Conservation (phyloP, 2,888 invertebrate genomes). For the Ophion ellenae region DNA sequence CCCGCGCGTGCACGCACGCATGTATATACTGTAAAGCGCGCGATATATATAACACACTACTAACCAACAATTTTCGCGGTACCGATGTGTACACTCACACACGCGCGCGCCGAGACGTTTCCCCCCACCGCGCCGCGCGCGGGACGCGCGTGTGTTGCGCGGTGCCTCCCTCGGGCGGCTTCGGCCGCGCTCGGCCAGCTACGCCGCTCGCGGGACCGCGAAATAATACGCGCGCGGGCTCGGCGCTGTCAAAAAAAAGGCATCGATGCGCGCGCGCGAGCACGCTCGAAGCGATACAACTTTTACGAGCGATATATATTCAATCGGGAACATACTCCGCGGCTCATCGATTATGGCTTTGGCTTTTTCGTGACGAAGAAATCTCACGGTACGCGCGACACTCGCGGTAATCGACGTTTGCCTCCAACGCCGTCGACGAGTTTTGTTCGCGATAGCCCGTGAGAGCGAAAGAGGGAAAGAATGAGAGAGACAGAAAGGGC, state of each 20-base stretch:
- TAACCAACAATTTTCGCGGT: slow-evolving; percentile 71
- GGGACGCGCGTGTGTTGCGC: slow-evolving; percentile 9
- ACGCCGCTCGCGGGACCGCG: slow-evolving; percentile 72
- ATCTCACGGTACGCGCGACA: too few relatives aligned
- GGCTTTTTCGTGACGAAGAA: too few relatives aligned
- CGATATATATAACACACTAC: slow-evolving; percentile 37
- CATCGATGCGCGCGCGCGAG: background rate
- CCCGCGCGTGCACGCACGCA: background rate
- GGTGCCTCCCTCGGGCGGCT: slow-evolving; percentile 66
- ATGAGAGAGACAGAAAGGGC: slow-evolving; percentile 34
- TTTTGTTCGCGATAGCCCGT: slow-evolving; percentile 23
- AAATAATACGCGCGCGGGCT: slow-evolving; percentile 75
- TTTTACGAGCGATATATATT: slow-evolving; percentile 23
- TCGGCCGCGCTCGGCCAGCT: slow-evolving; percentile 72
- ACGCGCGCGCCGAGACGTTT: slow-evolving; percentile 12
- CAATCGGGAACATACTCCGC: slow-evolving; percentile 11
- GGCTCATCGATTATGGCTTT: background rate
- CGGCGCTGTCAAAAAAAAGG: slow-evolving; percentile 72
- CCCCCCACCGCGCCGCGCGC: background rate
- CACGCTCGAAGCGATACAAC: slow-evolving; percentile 6
- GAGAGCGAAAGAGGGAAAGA: slow-evolving; percentile 42
- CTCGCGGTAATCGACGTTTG: background rate
- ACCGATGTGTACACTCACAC: slow-evolving; percentile 41
- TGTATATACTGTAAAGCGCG: slow-evolving; percentile 45
- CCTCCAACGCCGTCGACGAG: slow-evolving; percentile 6